Evolutionary conservation across 2,113 vertebrate species (phyloP).

Genomic region (Leptobrachium leishanense): DNA sequence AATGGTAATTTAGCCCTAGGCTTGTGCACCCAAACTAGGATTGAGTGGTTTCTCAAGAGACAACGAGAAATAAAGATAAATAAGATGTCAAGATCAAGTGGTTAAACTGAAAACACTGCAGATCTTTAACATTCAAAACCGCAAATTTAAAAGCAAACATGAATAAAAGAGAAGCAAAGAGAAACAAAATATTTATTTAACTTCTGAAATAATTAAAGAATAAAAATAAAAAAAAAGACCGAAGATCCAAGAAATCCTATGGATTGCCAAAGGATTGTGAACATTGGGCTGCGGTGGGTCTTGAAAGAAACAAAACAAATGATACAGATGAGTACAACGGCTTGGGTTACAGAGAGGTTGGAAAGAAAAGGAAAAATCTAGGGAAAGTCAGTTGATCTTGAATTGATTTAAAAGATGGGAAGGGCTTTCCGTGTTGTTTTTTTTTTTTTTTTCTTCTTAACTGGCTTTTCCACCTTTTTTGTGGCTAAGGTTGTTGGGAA

Average conservation of each 20-base stretch:
- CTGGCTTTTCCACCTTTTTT: neutral
- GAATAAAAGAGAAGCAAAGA: neutral
- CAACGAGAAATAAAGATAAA: neutral
- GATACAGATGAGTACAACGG: too few relatives aligned
- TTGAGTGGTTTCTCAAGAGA: neutral
- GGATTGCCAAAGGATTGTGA: neutral
- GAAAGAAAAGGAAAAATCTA: too few relatives aligned
- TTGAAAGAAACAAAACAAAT: neutral
- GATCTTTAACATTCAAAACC: conserved; percentile 12
- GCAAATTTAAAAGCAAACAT: neutral
- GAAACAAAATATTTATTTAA: conserved; percentile 8
- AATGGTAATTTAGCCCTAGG: too few relatives aligned
- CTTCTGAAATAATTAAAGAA: neutral
- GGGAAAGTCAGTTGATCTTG: too few relatives aligned
- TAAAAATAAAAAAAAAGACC: neutral
- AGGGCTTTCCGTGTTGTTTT: too few relatives aligned
- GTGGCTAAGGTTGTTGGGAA: too few relatives aligned
- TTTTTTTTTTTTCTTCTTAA: too few relatives aligned
- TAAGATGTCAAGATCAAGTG: neutral
- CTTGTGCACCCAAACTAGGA: neutral
- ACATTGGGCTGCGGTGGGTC: neutral
- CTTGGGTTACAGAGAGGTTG: too few relatives aligned
- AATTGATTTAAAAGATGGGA: too few relatives aligned
- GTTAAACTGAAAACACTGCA: neutral
- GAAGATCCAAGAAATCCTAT: neutral